phyloP scores from a whole-genome alignment of 2,888 invertebrate species.

The Alloscopus bannaensis region DNA sequence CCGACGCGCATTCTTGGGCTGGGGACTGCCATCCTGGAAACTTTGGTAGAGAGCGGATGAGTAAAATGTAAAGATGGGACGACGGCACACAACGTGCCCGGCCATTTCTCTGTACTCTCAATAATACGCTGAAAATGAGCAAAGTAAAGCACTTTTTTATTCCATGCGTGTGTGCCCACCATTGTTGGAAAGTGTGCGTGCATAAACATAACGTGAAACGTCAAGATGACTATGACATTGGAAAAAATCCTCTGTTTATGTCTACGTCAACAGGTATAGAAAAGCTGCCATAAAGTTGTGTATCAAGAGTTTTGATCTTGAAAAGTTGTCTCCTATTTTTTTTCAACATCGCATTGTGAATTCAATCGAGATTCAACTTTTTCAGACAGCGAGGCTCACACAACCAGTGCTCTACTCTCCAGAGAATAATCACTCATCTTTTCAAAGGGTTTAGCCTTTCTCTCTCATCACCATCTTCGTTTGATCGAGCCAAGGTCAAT shows the following conservation, averaged over 20 bases:
- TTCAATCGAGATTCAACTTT: not conserved
- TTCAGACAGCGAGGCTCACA: slow-evolving; percentile 27
- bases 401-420: not conserved
- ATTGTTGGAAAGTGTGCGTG: no score
- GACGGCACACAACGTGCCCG: slow-evolving; percentile 6
- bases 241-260: slow-evolving; percentile 46
- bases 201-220: not conserved
- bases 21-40: no score
- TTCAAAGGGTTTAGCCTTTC: slow-evolving; percentile 29
- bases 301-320: slow-evolving; percentile 45
- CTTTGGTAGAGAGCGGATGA: no score
- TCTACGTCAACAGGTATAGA: slow-evolving; percentile 46
- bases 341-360: slow-evolving; percentile 11
- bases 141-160: not conserved
- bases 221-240: not conserved
- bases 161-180: not conserved
- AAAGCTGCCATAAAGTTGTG: not conserved
- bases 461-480: slow-evolving; percentile 9
- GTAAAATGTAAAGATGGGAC: no score
- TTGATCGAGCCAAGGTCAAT: slow-evolving; percentile 60
- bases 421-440: slow-evolving; percentile 22
- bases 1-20: no score
- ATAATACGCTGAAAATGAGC: not conserved
- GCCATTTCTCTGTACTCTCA: not conserved
- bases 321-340: slow-evolving; percentile 35